Evolutionary conservation across 2,113 vertebrate species (phyloP), one percentile per base, ranked within the genome.

Genomic region (Chloropsis hardwickii): DNA sequence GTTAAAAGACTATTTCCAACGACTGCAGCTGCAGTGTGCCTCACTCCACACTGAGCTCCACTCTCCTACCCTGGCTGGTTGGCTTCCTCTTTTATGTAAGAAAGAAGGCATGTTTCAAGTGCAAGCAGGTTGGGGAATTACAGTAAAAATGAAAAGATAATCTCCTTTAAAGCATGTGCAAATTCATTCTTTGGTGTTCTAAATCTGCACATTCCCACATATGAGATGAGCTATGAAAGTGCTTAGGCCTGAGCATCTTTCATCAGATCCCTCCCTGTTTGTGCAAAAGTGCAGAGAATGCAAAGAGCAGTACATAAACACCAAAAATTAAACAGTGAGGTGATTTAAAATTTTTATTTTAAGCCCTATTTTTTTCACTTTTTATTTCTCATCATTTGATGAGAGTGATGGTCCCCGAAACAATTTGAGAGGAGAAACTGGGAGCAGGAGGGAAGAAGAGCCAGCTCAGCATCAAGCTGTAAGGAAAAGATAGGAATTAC

Each of bases 1-100:
- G 62, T 78, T 93, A 86, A 92, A 88, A 95, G 85, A 92, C 82
- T 91, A 65, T 74, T 94, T 96, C 97, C 97, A 96, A 93, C 92
- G 92, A 90, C 96, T 76, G 93, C 98, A 98, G 97, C 97, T 98
- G 97, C 66, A 54, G 65, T 18, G 37, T 81, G 65, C 14, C 81
- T 92, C 60, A 28, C 70, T 94, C 60, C 70, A 83, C 57, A 62
- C 80, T 71, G 42, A 85, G 72, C 47, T 57, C 57, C 11, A 58
- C 62, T 92, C 42, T 88, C 17, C 80, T 64, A 57, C 53, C 73
- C 86, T 78, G 88, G 45, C 76, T 88, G 76, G 15, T 70, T 94
- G 18, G 40, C 70, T 95, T 97, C 94, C 88, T 80, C 85, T 96
- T 96, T 85, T 53, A 62, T 60, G 65, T 51, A 40, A 77, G 78